These are phyloP conservation scores for Quadroppia sp. DNA, from an alignment of 2,888 invertebrate species.

Conservation along the genomic window DNA sequence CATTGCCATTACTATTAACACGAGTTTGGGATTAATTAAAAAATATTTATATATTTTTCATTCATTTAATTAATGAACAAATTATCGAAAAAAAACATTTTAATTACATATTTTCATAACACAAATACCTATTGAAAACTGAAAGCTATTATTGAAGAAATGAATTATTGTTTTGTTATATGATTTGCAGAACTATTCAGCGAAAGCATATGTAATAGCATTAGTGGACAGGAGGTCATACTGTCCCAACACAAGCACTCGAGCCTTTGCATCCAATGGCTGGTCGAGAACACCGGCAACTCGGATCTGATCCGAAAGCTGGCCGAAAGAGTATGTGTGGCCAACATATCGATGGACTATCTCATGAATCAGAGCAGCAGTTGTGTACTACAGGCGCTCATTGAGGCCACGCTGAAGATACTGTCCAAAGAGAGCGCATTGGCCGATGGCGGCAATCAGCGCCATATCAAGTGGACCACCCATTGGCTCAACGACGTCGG, in stretches of 20 bases:
- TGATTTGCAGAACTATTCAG: slow-evolving; percentile 38
- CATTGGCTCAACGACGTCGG: slow-evolving; percentile 35
- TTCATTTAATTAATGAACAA: too few species aligned
- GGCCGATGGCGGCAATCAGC: not conserved
- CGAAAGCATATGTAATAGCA: slow-evolving; percentile 38
- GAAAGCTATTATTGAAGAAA: too few species aligned
- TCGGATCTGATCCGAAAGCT: slow-evolving; percentile 18
- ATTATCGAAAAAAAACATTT: too few species aligned
- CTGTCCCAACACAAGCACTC: slow-evolving; percentile 36
- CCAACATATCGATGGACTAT: slow-evolving; percentile 8
- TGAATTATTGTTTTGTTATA: not conserved
- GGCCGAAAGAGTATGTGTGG: slow-evolving; percentile 22
- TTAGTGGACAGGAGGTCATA: slow-evolving; percentile 40
- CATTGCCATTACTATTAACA: too few species aligned
- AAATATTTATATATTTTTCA: too few species aligned
- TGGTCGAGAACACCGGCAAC: slow-evolving; percentile 38
- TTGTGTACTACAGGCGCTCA: slow-evolving; percentile 31
- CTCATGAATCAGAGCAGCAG: slow-evolving; percentile 30
- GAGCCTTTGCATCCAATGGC: slow-evolving; percentile 40
- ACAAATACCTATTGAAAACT: too few species aligned
- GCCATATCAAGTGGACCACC: slow-evolving; percentile 31
- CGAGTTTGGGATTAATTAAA: too few species aligned
- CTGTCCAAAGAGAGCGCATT: slow-evolving; percentile 35
- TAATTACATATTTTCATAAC: too few species aligned
- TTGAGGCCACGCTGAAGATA: slow-evolving; percentile 39